Conservation (phyloP, 2,797 vertebrate species). For the Chelon labrosus region DNA sequence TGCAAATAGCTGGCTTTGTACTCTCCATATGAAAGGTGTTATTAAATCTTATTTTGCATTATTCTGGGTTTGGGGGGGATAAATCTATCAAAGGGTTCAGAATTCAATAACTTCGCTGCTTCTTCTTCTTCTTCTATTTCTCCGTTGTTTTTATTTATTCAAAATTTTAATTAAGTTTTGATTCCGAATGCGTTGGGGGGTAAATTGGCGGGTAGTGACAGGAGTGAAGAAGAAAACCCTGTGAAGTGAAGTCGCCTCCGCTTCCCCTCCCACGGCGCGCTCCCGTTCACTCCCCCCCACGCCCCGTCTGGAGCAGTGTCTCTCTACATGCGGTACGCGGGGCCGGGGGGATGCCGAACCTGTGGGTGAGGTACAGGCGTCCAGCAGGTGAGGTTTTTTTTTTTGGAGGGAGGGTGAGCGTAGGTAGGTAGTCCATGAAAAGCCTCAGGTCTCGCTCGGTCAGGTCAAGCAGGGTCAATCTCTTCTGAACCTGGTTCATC, state of each 20-base stretch:
- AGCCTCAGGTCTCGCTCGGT: slow-evolving; percentile 16
- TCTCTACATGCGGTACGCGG: slow-evolving; percentile 6
- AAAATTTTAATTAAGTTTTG: slow-evolving; percentile 84
- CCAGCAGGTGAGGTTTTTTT: slow-evolving; percentile 16
- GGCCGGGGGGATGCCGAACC: neutral
- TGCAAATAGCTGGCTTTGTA: slow-evolving; percentile 87
- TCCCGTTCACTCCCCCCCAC: slow-evolving; percentile 28
- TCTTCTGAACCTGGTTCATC: slow-evolving; percentile 53
- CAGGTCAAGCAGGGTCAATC: slow-evolving; percentile 62
- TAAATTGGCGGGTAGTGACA: slow-evolving; percentile 70
- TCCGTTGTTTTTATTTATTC: slow-evolving; percentile 85
- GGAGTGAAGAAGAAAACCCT: slow-evolving; percentile 67
- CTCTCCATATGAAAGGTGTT: slow-evolving; percentile 86
- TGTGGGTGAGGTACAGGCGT: slow-evolving; percentile 10
- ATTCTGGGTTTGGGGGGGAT: slow-evolving; percentile 84
- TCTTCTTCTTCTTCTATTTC: slow-evolving; percentile 45
- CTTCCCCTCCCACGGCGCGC: slow-evolving; percentile 31
- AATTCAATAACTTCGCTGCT: slow-evolving; percentile 83
- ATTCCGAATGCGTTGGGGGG: slow-evolving; percentile 74
- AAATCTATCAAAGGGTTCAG: slow-evolving; percentile 87
- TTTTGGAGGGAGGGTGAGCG: neutral
- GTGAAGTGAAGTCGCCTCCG: slow-evolving; percentile 58
- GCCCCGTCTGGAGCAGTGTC: slow-evolving; percentile 35
- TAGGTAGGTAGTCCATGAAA: slow-evolving; percentile 13
- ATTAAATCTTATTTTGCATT: slow-evolving; percentile 89